Base-by-base conservation (phyloP, 1,140 invertebrate species). In the Sycophila sp. region DNA sequence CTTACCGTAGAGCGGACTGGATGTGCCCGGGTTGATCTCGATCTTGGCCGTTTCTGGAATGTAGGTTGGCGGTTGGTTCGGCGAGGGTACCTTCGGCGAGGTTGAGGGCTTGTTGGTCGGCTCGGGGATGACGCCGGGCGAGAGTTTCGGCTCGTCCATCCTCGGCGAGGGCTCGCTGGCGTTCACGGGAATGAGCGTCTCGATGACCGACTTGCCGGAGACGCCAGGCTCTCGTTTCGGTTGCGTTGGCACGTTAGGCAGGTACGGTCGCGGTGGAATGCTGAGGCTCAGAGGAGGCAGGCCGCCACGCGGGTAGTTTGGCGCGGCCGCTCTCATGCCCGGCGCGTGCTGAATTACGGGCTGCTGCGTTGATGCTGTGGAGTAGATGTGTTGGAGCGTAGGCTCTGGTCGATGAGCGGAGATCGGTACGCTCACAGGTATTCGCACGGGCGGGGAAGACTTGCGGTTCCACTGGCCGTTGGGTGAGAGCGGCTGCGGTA, bases 41-140 rank as follows among this genome's bases (percentile, higher is more conserved):
- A 85, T 84, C 32, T 86, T 86, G 0, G 85, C 85, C 0, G 84
- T 86, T 73, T 85, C 85, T 0, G 85, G 85, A 58, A 86, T 86
- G 28, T 83, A 85, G 0, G 83, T 86, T 0, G 85, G 83, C 5
- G 85, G 85, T 34, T 86, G 84, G 71, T 86, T 86, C 0, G 85
- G 85, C 22, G 85, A 86, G 0, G 85, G 84, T 13, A 86, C 81
- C 28, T 86, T 86, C 0, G 84, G 84, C 1, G 85, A 86, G 0
- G 85, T 86, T 0, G 85, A 85, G 0, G 83, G 80, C 53, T 86
- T 86, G 51, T 79, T 85, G 0, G 79, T 40, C 0, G 80, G 49
- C 45, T 84, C 84, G 0, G 84, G 82, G 30, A 86, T 78, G 15
- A 84, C 71, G 3, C 77, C 80, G 3, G 83, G 80, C 4, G 85